Evolutionary conservation across 2,113 vertebrate genomes (phyloP).

Genomic region (Zosterops japonicus): DNA sequence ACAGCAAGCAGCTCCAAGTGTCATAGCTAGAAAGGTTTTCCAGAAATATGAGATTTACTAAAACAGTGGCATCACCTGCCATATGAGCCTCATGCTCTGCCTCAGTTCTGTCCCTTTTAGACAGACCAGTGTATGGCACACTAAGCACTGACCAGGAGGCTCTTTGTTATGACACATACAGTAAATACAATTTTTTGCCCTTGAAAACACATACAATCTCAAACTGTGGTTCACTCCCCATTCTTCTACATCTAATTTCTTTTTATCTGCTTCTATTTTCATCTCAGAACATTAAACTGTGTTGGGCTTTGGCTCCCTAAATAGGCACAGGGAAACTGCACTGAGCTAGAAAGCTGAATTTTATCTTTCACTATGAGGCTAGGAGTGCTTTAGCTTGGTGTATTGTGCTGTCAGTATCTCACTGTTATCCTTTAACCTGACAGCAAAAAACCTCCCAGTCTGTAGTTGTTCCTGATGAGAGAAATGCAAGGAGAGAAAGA

Average conservation of each 20-base stretch:
- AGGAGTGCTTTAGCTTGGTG: background rate
- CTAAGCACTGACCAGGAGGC: background rate
- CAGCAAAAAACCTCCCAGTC: background rate
- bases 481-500: background rate
- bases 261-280: slow-evolving; percentile 14
- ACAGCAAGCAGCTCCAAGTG: background rate
- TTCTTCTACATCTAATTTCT: background rate
- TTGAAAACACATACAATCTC: background rate
- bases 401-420: background rate
- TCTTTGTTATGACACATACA: background rate
- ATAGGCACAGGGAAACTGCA: background rate
- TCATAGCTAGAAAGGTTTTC: background rate
- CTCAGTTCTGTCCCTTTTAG: background rate
- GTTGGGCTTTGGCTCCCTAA: background rate
- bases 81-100: background rate
- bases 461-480: background rate
- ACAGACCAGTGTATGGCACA: accelerated
- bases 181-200: background rate
- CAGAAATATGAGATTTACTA: background rate
- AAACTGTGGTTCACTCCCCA: background rate
- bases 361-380: background rate
- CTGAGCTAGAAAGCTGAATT: background rate
- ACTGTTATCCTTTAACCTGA: background rate
- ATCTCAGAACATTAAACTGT: background rate
- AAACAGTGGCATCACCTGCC: background rate